These are phyloP conservation scores for Aviceda subcristata DNA, from an alignment of 2,113 vertebrate genomes.

Conservation along the genomic window DNA sequence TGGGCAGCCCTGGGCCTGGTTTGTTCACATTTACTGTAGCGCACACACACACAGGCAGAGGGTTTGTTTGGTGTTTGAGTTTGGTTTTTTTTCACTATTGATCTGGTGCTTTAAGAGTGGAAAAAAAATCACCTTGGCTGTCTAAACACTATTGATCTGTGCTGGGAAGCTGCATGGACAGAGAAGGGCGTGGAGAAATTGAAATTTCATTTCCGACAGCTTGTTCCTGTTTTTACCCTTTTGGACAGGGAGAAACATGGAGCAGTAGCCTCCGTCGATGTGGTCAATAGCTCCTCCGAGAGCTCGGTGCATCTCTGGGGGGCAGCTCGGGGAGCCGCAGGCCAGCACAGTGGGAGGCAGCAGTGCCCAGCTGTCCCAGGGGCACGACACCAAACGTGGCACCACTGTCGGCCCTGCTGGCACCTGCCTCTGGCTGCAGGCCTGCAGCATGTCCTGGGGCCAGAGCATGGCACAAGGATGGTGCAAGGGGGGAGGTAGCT, in stretches of 20 bases:
- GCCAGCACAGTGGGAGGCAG: not conserved
- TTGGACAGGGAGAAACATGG: slow-evolving; percentile 70
- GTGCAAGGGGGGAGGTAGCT: not conserved
- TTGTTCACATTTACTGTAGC: slow-evolving; percentile 85
- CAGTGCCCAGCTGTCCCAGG: not conserved
- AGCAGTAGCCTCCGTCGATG: slow-evolving; percentile 64
- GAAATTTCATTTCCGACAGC: slow-evolving; percentile 91
- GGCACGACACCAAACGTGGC: accelerated
- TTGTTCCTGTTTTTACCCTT: slow-evolving; percentile 88
- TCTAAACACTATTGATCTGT: slow-evolving; percentile 93
- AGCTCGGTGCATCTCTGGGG: not conserved
- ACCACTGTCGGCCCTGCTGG: accelerated
- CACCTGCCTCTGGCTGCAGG: not conserved
- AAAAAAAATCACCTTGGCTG: slow-evolving; percentile 88
- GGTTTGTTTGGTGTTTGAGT: not conserved
- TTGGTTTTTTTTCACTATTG: slow-evolving; percentile 75
- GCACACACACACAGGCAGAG: slow-evolving; percentile 78
- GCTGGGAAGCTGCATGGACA: slow-evolving; percentile 79
- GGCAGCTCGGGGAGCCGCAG: accelerated
- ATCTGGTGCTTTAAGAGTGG: slow-evolving; percentile 79
- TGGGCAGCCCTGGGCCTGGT: not conserved
- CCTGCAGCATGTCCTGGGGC: not conserved
- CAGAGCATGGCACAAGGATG: not conserved
- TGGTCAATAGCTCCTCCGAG: slow-evolving; percentile 70
- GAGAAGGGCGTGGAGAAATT: slow-evolving; percentile 89